Base-by-base conservation (phyloP, 92 coral and sea anemone species). In the Porites divaricata region DNA sequence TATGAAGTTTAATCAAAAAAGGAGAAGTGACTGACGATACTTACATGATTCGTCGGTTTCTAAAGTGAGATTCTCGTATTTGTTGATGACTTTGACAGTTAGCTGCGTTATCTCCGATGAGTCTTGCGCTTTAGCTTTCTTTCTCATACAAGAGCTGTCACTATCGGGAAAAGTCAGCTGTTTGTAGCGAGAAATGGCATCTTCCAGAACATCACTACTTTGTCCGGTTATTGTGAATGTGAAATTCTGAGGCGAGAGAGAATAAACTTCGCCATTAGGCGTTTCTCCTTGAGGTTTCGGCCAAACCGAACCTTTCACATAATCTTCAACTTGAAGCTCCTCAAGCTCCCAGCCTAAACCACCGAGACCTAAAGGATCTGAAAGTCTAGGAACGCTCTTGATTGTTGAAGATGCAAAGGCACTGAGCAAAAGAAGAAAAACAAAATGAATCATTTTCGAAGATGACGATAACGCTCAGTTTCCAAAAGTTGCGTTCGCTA, bases 1-100 rank as follows among this genome's bases (percentile, higher is more conserved):
- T 54, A 54, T 54, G 15, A 54, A 9, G 59, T 53, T 25, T 25
- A 25, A 7, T 12, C 12, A 15, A 54, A 11, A 54, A 11, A 54
- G 16, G 5, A 9, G 59, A 8, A 54, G 59, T 54, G 16, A 13
- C 12, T 19, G 21, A 81, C 53, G 14, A 9, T n/a, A 70, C 97
- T 91, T 81, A 91, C 95, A 95, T 21, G 98, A 95, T 77, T 97
- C 99, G 51, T 97, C 99, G 1, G 97, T 83, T 23, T 93, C 96
- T 67, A 95, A 76, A 0, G 87, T 87, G 58, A 95, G 70, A 4
- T 92, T 87, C 67, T 88, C 92, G 50, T 97, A 95, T 59, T 93
- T 88, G 72, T 88, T 80, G 53, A 88, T 28, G 6, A 95, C 98
- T 9, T 83, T 67, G 9, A 95, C 83, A 4, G 61, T 71, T 65